phyloP scores from a whole-genome alignment of 2,888 invertebrate genomes.

The Saturnia pavonia region DNA sequence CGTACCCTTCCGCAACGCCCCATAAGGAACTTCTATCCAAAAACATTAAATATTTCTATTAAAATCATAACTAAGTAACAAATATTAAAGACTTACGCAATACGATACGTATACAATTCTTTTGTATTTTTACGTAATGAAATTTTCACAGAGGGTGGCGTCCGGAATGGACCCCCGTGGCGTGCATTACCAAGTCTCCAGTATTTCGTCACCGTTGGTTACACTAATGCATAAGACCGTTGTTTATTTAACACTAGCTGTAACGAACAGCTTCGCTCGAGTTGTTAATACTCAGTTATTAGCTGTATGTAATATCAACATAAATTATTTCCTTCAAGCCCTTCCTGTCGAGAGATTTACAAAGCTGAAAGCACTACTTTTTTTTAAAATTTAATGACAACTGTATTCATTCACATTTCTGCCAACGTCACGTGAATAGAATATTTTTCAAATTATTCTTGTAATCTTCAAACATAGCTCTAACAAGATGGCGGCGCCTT shows the following conservation, averaged over 20 bases:
- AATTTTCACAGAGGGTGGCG: slow-evolving; percentile 35
- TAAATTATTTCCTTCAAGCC: too few species aligned
- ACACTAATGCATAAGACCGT: slow-evolving; percentile 24
- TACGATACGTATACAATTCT: slow-evolving; percentile 25
- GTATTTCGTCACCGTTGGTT: slow-evolving; percentile 37
- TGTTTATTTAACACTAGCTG: slow-evolving; percentile 11
- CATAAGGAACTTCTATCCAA: too few species aligned
- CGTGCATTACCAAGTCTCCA: slow-evolving; percentile 43
- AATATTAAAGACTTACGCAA: slow-evolving; percentile 27
- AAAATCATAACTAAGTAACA: not conserved
- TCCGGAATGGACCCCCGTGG: slow-evolving; percentile 31
- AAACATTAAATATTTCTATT: not conserved
- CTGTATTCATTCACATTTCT: too few species aligned
- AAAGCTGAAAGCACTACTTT: too few species aligned
- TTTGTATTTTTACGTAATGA: slow-evolving; percentile 32
- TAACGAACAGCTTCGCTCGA: not conserved
- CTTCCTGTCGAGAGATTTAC: too few species aligned
- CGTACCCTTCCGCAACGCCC: too few species aligned
- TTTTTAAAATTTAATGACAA: too few species aligned
- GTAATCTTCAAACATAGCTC: too few species aligned
- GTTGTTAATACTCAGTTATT: not conserved
- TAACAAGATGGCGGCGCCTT: too few species aligned
- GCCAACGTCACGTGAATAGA: too few species aligned
- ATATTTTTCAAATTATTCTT: too few species aligned
- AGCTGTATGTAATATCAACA: not conserved